Evolutionary conservation across 1,140 invertebrate species (phyloP), one percentile per base, ranked within the genome.

Genomic region (Pseudomyrmex sp.): DNA sequence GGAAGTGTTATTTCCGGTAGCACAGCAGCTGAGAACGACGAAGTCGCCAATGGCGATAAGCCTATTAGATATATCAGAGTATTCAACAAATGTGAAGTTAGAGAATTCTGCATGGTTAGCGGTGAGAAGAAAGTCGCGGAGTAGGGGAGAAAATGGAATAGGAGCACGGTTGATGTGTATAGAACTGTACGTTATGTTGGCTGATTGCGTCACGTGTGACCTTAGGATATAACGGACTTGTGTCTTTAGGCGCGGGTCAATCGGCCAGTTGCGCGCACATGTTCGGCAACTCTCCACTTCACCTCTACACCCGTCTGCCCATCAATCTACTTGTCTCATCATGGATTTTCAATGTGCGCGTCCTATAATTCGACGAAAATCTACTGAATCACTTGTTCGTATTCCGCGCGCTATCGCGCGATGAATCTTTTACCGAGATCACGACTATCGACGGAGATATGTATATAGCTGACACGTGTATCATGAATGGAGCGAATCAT

Each of bases 151-250:
- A n/a, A 84, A 86, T 58, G 86, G 70, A 84, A 86, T 85, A 83
- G 77, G 82, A 87, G 86, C 86, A 88, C 68, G 66, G 82, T 20
- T 44, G 52, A 13, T 13, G 48, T 65, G 79, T 74, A 59, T 82
- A 80, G 79, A 52, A 48, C 62, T 70, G 69, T 76, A 54, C 74
- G 74, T 76, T 75, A 82, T 86, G 83, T 66, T 84, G 79, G 85
- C 82, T 75, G 87, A 91, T 91, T 91, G 84, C 89, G 85, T 91
- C 90, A 88, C 86, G 86, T 84, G 84, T 91, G 90, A 92, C 91
- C 91, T 91, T 92, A 90, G 89, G 91, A 90, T 90, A 92, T 92
- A 92, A 92, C 91, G 91, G 91, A 87, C 90, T 76, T 88, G 88
- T 89, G 87, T 90, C 90, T 90, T 90, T 88, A 89, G 85, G 88